Evolutionary conservation across 53 echinoderm and acorn worm species (phyloP).

Genomic region (Patiria pectinifera): DNA sequence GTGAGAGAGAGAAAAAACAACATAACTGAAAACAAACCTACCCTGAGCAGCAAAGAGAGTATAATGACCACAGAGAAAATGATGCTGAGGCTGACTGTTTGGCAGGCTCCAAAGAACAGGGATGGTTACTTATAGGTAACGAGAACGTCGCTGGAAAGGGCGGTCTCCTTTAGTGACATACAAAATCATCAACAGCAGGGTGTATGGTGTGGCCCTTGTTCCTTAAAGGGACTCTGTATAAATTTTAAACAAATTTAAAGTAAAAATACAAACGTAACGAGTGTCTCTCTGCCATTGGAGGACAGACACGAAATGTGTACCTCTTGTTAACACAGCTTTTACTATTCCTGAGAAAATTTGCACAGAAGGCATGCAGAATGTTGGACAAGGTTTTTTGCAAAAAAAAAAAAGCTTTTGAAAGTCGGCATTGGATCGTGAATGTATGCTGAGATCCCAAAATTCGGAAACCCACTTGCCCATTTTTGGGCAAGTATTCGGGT

Average conservation of each 20-base stretch:
- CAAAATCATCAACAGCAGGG: constrained; percentile 22
- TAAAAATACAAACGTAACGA: background rate
- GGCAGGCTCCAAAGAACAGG: background rate
- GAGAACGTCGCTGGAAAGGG: background rate
- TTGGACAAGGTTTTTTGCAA: background rate
- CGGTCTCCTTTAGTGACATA: constrained; percentile 6
- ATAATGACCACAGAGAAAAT: background rate
- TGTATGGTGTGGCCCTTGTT: constrained; percentile 15
- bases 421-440: background rate
- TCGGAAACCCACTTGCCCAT: no score
- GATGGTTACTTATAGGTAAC: background rate
- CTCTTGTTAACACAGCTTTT: constrained; percentile 36
- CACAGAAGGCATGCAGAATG: constrained; percentile 22
- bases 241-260: background rate
- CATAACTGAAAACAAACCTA: background rate
- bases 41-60: background rate
- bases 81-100: constrained; percentile 19
- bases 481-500: background rate
- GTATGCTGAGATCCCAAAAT: background rate
- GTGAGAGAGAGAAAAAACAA: background rate
- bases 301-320: constrained; percentile 24
- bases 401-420: background rate
- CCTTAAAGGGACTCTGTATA: constrained; percentile 48
- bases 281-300: constrained; percentile 22
- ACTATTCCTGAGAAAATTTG: constrained; percentile 45